phyloP scores from a whole-genome alignment of 1,140 invertebrate genomes.

The Trichogramma pretiosum region DNA sequence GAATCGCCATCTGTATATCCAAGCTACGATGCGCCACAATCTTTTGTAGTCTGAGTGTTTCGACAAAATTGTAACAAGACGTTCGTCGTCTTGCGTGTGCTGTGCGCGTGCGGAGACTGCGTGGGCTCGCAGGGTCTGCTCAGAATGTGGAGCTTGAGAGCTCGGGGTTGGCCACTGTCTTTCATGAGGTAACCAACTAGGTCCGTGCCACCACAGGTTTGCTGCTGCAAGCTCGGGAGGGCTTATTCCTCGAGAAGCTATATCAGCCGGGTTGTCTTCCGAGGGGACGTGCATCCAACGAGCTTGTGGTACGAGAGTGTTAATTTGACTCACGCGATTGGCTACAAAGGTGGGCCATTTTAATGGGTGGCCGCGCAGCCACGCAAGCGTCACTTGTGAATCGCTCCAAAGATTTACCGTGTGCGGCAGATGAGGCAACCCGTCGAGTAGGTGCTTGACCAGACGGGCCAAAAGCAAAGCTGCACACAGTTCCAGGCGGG shows the following conservation, averaged over 20 bases:
- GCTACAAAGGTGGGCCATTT: neutral
- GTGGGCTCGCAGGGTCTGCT: neutral
- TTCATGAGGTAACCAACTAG: neutral
- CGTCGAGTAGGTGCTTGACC: neutral
- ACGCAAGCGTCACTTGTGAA: neutral
- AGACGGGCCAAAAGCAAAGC: neutral
- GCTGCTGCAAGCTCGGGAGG: neutral
- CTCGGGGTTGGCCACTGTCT: neutral
- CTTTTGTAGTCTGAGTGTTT: neutral
- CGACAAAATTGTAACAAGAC: neutral
- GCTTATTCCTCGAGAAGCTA: neutral
- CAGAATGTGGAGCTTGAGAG: neutral
- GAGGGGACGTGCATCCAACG: neutral
- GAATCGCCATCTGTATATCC: too few species aligned
- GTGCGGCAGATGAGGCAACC: too few species aligned
- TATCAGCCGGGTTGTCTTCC: neutral
- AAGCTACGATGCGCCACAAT: too few species aligned
- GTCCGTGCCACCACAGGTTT: neutral
- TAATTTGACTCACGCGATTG: neutral
- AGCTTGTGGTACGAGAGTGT: neutral
- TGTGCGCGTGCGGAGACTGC: neutral
- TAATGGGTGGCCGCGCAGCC: neutral
- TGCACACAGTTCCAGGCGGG: neutral
- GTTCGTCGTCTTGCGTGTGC: neutral
- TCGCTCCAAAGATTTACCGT: too few species aligned